Conservation (phyloP, 2,113 vertebrate genomes). For the Delphinus delphis region DNA sequence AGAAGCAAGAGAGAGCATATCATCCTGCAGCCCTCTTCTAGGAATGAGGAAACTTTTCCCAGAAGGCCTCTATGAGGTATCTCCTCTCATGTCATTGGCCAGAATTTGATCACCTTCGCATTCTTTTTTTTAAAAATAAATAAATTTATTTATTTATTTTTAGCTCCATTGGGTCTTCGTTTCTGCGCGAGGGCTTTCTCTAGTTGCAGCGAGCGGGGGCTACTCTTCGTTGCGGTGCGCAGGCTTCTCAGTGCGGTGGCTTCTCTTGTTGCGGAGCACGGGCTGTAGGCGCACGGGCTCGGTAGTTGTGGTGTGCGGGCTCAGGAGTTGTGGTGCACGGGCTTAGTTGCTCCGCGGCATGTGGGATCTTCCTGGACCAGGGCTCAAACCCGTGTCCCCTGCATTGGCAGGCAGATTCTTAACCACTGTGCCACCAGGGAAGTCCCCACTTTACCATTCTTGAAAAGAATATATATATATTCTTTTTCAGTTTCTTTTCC, state of each 20-base stretch:
- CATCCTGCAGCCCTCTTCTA: not conserved
- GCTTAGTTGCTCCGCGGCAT: not conserved
- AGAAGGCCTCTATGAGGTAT: not conserved
- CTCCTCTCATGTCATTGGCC: not conserved
- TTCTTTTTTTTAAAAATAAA: not conserved
- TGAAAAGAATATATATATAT: no score
- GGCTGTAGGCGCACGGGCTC: not conserved
- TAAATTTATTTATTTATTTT: not conserved
- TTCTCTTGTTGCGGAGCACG: not conserved
- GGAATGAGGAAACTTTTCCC: not conserved
- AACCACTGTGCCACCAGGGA: not conserved
- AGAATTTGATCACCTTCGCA: not conserved
- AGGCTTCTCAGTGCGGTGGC: not conserved
- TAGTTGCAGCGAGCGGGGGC: not conserved
- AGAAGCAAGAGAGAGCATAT: not conserved
- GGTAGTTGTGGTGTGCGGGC: not conserved
- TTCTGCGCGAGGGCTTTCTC: not conserved
- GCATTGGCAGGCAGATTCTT: not conserved
- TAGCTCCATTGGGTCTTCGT: not conserved
- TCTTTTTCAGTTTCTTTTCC: not conserved
- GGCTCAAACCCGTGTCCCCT: not conserved
- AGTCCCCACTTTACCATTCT: not conserved
- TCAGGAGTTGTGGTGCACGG: accelerated
- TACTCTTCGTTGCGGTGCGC: accelerated
- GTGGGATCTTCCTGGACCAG: not conserved